These are phyloP conservation scores for Dromius quadrimaculatus DNA, from an alignment of 2,888 invertebrate genomes.

Conservation along the genomic window DNA sequence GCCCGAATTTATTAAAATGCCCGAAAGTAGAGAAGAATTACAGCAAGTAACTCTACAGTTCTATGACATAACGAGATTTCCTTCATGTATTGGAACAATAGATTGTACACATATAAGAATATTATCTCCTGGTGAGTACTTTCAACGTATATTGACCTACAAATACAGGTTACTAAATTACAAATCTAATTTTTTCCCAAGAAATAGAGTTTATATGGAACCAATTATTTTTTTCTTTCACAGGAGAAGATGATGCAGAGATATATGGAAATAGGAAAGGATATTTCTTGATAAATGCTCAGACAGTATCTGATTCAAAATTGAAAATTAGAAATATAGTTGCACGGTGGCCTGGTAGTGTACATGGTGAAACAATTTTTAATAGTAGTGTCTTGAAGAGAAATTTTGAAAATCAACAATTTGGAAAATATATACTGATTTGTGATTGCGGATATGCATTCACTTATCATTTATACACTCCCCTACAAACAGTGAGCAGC, in stretches of 20 bases:
- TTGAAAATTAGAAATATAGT: conserved; percentile 57
- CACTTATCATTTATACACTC: conserved; percentile 1
- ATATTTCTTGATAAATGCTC: conserved; percentile 58
- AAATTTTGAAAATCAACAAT: conserved; percentile 31
- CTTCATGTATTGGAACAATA: conserved; percentile 47
- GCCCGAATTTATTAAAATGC: conserved; percentile 44
- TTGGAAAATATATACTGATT: not conserved
- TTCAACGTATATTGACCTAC: not conserved
- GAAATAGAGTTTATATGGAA: too few species aligned
- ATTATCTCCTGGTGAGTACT: not conserved
- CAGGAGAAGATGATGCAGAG: conserved; percentile 57
- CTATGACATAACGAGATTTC: conserved; percentile 50
- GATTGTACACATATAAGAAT: conserved; percentile 40
- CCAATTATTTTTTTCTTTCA: too few species aligned
- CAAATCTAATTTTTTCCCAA: too few species aligned
- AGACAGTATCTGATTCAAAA: conserved; percentile 56
- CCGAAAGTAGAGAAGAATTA: conserved; percentile 17
- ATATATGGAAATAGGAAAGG: conserved; percentile 57
- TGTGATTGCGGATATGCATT: conserved; percentile 12
- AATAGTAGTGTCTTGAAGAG: conserved; percentile 33
- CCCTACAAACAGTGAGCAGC: too few species aligned
- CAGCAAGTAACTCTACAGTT: conserved; percentile 7
- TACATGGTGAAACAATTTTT: conserved; percentile 56
- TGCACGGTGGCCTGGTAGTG: conserved; percentile 58
- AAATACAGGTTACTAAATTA: too few species aligned